phyloP scores from a whole-genome alignment of 2,888 invertebrate genomes.

The Drosophila atripex region DNA sequence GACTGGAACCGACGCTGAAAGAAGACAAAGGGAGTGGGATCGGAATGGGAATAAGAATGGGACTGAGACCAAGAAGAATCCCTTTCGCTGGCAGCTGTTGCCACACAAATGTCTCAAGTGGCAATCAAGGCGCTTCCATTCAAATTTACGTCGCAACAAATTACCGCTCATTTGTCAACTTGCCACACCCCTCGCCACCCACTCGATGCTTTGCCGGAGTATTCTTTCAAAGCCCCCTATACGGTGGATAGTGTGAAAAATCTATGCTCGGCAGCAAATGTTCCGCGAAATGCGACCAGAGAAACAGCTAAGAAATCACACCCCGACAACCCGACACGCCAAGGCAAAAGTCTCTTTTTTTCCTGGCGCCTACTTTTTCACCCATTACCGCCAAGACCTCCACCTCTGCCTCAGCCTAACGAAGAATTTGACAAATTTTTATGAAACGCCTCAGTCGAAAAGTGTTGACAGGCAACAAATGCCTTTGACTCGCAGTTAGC shows the following conservation, averaged over 20 bases:
- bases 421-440: slow-evolving; percentile 53
- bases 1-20: slow-evolving; percentile 18
- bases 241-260: slow-evolving; percentile 71
- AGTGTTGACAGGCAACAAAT: slow-evolving; percentile 71
- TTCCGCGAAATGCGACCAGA: slow-evolving; percentile 68
- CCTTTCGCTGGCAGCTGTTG: slow-evolving; percentile 74
- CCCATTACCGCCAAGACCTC: slow-evolving; percentile 1
- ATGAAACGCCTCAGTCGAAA: slow-evolving; percentile 44
- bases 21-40: not conserved
- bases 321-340: not conserved
- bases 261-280: slow-evolving; percentile 73
- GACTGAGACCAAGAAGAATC: slow-evolving; percentile 44
- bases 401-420: not conserved
- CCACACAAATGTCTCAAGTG: slow-evolving; percentile 82
- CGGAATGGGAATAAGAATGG: slow-evolving; percentile 4
- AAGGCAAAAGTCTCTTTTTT: not conserved
- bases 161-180: slow-evolving; percentile 81
- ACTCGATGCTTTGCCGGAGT: not conserved
- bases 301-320: slow-evolving; percentile 18
- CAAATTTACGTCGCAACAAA: slow-evolving; percentile 82
- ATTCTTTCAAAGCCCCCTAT: not conserved
- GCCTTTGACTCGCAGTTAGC: slow-evolving; percentile 44
- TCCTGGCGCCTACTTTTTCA: not conserved
- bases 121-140: slow-evolving; percentile 82
- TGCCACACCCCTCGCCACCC: slow-evolving; percentile 54